phyloP scores from a whole-genome alignment of 2,113 vertebrate species.

The Corythaixoides concolor region DNA sequence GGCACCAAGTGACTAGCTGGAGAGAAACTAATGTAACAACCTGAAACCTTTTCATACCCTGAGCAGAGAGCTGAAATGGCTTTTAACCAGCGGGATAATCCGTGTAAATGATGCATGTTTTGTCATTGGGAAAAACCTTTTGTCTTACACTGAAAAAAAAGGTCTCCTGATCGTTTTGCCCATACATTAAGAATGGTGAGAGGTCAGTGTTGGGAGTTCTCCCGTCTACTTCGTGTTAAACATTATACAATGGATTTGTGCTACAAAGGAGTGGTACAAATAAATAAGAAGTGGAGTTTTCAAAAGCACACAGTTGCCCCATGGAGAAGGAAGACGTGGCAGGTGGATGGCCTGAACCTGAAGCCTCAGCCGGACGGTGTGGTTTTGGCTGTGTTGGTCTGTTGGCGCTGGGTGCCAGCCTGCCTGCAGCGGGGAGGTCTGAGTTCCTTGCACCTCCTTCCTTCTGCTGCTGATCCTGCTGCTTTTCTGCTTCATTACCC shows the following conservation, averaged over 20 bases:
- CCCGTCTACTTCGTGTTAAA: not conserved
- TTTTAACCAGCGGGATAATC: not conserved
- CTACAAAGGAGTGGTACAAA: not conserved
- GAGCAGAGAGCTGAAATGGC: not conserved
- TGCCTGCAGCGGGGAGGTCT: not conserved
- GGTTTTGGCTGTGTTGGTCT: not conserved
- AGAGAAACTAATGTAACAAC: not conserved
- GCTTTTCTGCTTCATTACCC: constrained; percentile 66
- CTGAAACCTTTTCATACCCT: not conserved
- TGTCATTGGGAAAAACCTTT: not conserved
- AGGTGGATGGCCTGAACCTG: not conserved
- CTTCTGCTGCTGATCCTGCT: constrained; percentile 12
- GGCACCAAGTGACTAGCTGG: not conserved
- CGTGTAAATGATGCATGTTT: not conserved
- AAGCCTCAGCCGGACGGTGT: fast-evolving
- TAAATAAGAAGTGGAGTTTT: not conserved
- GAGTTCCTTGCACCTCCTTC: not conserved
- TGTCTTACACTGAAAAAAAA: not conserved
- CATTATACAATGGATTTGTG: not conserved
- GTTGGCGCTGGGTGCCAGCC: not conserved
- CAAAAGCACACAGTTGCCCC: not conserved
- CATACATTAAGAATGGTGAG: not conserved
- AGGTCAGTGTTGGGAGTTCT: not conserved
- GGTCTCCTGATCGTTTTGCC: not conserved
- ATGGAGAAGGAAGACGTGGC: not conserved